Evolutionary conservation across 1,140 invertebrate species (phyloP).

Genomic region (Agrilus planipennis): DNA sequence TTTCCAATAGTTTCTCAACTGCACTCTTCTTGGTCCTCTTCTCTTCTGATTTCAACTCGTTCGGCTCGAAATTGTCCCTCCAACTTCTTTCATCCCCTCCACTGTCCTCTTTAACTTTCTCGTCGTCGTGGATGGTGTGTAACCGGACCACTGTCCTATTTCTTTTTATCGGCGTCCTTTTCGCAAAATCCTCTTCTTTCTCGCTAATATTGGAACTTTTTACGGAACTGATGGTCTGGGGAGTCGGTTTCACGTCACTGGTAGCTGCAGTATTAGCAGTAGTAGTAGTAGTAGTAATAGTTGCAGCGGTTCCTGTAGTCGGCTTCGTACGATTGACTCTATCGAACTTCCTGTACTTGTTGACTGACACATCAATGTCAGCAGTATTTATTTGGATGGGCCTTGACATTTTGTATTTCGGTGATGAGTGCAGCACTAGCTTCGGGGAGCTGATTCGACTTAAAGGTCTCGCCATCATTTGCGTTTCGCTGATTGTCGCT

Average conservation of each 20-base stretch:
- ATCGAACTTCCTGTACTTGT: conserved; percentile 38
- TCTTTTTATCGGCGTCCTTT: conserved; percentile 40
- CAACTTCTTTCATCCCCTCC: conserved; percentile 32
- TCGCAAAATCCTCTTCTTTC: conserved; percentile 13
- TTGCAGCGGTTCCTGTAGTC: neutral
- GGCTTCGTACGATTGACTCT: conserved; percentile 15
- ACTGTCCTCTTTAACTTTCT: conserved; percentile 14
- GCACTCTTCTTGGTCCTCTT: conserved; percentile 6
- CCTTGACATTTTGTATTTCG: conserved; percentile 39
- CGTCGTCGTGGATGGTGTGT: conserved; percentile 40
- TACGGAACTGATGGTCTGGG: conserved; percentile 27
- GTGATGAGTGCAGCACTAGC: conserved; percentile 26
- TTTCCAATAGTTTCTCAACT: conserved; percentile 27
- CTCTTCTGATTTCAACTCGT: neutral
- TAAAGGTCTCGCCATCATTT: conserved; percentile 25
- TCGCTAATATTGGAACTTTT: conserved; percentile 13
- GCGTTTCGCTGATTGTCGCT: conserved; percentile 58
- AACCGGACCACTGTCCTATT: conserved; percentile 59
- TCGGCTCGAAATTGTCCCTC: conserved; percentile 43
- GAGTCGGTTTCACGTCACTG: conserved; percentile 30
- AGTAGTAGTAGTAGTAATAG: conserved; percentile 15
- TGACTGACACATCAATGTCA: conserved; percentile 67
- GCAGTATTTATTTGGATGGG: conserved; percentile 64
- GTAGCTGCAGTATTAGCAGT: conserved; percentile 16
- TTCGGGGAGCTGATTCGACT: conserved; percentile 37